These are phyloP conservation scores for Anthophora plumipes DNA, from an alignment of 2,888 invertebrate genomes.

Conservation along the genomic window DNA sequence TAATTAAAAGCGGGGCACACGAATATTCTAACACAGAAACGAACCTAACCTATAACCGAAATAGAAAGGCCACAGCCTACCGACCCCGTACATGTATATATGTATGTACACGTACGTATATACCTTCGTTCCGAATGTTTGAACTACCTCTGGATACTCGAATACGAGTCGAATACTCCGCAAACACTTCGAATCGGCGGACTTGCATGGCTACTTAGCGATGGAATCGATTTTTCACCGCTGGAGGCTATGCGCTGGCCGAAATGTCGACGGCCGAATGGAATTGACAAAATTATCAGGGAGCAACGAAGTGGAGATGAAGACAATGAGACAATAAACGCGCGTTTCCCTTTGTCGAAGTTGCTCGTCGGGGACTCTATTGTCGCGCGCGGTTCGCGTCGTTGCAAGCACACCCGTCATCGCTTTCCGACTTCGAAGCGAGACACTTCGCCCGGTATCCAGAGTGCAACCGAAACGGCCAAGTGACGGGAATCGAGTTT, in stretches of 20 bases:
- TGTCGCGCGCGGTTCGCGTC: conserved; percentile 29
- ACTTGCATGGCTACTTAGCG: conserved; percentile 4
- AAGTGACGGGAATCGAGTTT: conserved; percentile 9
- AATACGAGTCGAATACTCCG: background rate
- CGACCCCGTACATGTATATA: too few species aligned
- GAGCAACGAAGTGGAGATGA: conserved; percentile 47
- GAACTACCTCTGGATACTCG: background rate
- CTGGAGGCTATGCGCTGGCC: background rate
- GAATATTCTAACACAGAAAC: background rate
- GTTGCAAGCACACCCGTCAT: background rate
- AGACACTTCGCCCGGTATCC: conserved; percentile 1
- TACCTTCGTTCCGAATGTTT: background rate
- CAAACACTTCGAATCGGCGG: background rate
- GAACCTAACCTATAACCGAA: background rate
- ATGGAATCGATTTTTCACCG: conserved; percentile 36
- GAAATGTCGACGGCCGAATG: conserved; percentile 42
- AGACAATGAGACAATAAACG: conserved; percentile 64
- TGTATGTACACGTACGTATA: background rate
- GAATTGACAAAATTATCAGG: conserved; percentile 68
- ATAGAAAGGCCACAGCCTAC: background rate
- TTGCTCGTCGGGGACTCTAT: conserved; percentile 54
- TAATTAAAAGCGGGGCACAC: background rate
- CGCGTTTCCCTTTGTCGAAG: conserved; percentile 64
- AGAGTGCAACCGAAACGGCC: conserved; percentile 25
- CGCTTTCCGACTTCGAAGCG: conserved; percentile 30